Conservation (phyloP, 1,140 invertebrate genomes). For the Drosophila nikananu region DNA sequence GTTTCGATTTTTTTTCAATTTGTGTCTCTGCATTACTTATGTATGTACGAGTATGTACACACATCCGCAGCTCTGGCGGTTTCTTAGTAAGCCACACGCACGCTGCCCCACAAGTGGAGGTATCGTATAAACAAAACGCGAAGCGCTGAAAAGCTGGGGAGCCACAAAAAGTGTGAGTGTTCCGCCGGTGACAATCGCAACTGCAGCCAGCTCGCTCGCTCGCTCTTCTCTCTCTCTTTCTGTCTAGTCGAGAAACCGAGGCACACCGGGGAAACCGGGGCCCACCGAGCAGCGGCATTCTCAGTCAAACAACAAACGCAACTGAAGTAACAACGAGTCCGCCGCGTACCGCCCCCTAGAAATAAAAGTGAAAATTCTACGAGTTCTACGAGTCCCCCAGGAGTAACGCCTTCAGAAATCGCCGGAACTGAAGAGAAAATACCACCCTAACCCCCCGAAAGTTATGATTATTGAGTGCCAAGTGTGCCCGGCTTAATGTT, state of each 20-base stretch:
- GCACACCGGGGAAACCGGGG: constrained; percentile 37
- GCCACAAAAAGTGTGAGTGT: constrained; percentile 33
- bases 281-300: constrained; percentile 67
- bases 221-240: constrained; percentile 26
- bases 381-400: background rate
- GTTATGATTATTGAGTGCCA: constrained; percentile 58
- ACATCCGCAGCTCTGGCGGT: constrained; percentile 10
- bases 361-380: constrained; percentile 54
- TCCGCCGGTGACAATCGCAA: constrained; percentile 71
- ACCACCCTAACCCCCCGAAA: background rate
- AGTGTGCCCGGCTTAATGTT: constrained; percentile 54
- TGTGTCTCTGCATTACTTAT: constrained; percentile 70
- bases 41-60: constrained; percentile 5
- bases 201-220: constrained; percentile 42
- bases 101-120: constrained; percentile 21
- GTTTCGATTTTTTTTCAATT: constrained; percentile 54
- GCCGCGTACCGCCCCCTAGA: constrained; percentile 45
- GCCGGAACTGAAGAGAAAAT: background rate
- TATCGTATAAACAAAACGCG: constrained; percentile 65
- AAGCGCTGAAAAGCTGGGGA: constrained; percentile 27
- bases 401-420: constrained; percentile 6
- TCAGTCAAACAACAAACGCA: constrained; percentile 82
- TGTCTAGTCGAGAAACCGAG: constrained; percentile 11
- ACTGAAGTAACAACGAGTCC: constrained; percentile 74
- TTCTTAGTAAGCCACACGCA: constrained; percentile 54